These are phyloP conservation scores for Samia ricini DNA, from an alignment of 1,140 invertebrate species.

Conservation along the genomic window DNA sequence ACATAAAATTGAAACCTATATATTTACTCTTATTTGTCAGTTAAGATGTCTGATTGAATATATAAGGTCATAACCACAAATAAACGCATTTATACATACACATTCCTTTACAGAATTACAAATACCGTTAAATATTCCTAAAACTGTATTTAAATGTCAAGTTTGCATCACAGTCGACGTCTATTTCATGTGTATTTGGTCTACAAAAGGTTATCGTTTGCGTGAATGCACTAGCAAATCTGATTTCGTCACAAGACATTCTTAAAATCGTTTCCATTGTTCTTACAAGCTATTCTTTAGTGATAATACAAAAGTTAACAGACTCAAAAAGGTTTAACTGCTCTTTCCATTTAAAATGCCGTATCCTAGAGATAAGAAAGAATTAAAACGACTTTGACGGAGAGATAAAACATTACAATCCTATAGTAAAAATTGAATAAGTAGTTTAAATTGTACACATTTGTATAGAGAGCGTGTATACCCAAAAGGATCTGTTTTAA, in stretches of 20 bases:
- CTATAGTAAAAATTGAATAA: conserved; percentile 28
- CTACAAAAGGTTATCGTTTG: conserved; percentile 1
- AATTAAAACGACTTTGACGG: conserved; percentile 28
- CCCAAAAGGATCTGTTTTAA: conserved; percentile 34
- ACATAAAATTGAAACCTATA: no score
- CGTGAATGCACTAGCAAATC: background rate
- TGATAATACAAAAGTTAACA: background rate
- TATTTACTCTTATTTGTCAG: no score
- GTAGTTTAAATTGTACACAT: conserved; percentile 40
- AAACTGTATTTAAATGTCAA: background rate
- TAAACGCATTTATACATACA: background rate
- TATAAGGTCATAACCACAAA: background rate
- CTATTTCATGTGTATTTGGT: background rate
- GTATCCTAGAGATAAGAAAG: conserved; percentile 31
- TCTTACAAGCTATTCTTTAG: background rate
- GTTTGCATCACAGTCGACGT: background rate
- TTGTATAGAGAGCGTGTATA: conserved; percentile 39
- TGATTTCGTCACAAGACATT: background rate
- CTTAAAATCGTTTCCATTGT: background rate
- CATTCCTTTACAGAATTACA: background rate
- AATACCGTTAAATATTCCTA: background rate
- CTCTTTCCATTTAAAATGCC: conserved; percentile 32
- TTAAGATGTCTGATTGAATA: background rate
- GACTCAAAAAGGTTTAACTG: background rate
- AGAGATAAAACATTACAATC: conserved; percentile 32